These are phyloP conservation scores for Centroberyx gerrardi DNA, from an alignment of 2,797 vertebrate species.

Conservation along the genomic window DNA sequence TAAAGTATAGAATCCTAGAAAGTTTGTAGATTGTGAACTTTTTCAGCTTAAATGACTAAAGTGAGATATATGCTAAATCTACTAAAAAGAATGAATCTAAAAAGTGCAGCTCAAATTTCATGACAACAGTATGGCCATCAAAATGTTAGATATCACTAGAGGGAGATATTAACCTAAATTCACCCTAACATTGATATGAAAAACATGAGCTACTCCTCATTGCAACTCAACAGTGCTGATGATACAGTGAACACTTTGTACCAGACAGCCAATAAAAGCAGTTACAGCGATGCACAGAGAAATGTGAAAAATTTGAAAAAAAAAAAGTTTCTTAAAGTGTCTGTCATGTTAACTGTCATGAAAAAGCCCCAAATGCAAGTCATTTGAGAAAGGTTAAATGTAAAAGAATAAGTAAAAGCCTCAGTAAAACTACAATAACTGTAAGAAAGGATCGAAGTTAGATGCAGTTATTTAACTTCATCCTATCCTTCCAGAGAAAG, in stretches of 20 bases:
- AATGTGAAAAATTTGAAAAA: neutral
- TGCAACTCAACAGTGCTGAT: neutral
- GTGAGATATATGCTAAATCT: neutral
- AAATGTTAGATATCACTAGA: neutral
- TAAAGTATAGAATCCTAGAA: neutral
- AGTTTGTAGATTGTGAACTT: too few relatives aligned
- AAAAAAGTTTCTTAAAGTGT: neutral
- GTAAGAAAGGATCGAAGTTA: neutral
- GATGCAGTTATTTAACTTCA: neutral
- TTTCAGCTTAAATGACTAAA: neutral
- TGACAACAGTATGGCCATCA: neutral
- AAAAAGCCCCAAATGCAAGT: neutral
- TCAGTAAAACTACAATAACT: neutral
- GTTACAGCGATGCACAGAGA: too few relatives aligned
- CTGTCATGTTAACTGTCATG: neutral
- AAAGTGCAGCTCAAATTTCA: neutral
- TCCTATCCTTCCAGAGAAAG: neutral
- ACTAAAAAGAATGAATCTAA: neutral
- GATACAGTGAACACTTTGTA: neutral
- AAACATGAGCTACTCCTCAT: neutral
- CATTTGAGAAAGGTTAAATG: slow-evolving; percentile 2
- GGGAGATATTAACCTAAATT: neutral
- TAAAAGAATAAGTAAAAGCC: neutral
- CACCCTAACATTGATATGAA: neutral
- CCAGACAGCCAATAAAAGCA: neutral